Base-by-base conservation (phyloP, 2,113 vertebrate species). In the Oostethus manadensis region DNA sequence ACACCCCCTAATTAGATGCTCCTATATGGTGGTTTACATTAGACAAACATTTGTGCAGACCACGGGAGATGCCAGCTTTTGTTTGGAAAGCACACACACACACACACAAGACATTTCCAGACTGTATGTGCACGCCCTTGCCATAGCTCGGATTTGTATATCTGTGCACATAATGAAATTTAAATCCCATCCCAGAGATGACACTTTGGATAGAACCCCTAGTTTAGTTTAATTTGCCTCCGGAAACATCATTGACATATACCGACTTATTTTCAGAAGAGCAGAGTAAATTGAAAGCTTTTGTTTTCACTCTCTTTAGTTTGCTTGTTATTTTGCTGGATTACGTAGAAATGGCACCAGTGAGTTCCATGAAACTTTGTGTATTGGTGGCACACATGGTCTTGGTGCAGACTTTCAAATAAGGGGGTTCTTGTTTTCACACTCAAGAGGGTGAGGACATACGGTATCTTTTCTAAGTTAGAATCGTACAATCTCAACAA, bases 41-140 rank as follows among this genome's bases (percentile, higher is more conserved):
- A 81, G 80, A 85, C 81, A 88, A 87, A 88, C 84, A 87, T 87
- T 89, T 89, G 85, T 74, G 77, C 82, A 81, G 84, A 77, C 85
- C 73, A 82, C 75, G 76, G 82, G 81, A 88, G 85, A 85, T 86
- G 84, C 86, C 87, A 86, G 81, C 79, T 84, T 86, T 89, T 87
- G 82, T 86, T 85, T 83, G 73, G 78, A 83, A 73, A 86, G 68
- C 76, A 78, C 56, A 62, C 66, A 73, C 45, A 63, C 59, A 51
- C 51, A 55, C 58, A 70, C 55, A 70, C 63, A 35, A 55, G n/a
- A 55, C 9, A 55, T 83, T 80, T 86, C 71, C 81, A 87, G 82
- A 82, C 81, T 82, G 48, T 80, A 76, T 84, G 91, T 79, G 91
- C 93, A 89, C 93, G 78, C 75, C 78, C 82, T 18, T 48, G 46